Evolutionary conservation across 2,113 vertebrate species (phyloP).

Genomic region (Stegostoma tigrinum): DNA sequence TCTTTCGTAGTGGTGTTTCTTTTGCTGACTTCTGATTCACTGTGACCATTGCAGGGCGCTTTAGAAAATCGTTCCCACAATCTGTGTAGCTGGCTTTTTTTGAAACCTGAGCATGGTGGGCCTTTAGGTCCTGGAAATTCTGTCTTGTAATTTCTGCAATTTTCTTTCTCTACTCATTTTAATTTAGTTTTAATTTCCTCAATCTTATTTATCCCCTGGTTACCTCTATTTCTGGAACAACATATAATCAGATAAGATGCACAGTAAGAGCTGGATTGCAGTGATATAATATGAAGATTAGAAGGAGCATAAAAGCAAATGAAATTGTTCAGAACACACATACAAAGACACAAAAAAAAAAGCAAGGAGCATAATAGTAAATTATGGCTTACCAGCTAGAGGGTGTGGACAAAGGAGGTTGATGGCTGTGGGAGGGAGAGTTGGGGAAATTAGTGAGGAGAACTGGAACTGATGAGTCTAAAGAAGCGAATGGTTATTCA

Average conservation of each 20-base stretch:
- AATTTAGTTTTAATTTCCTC: too few relatives aligned
- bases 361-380: neutral
- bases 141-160: too few relatives aligned
- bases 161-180: too few relatives aligned
- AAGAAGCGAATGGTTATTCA: neutral
- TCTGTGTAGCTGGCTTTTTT: too few relatives aligned
- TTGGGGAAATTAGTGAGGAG: neutral
- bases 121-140: too few relatives aligned
- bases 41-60: too few relatives aligned
- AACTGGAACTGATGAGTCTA: neutral
- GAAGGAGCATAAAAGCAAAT: neutral
- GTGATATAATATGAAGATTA: neutral
- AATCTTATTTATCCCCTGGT: too few relatives aligned
- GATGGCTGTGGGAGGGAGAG: neutral
- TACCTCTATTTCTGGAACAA: neutral
- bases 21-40: too few relatives aligned
- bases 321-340: neutral
- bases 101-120: too few relatives aligned
- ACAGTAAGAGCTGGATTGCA: neutral
- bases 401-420: neutral
- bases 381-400: neutral
- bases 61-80: too few relatives aligned
- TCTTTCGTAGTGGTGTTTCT: too few relatives aligned
- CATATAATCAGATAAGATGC: neutral
- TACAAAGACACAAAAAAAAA: neutral